Evolutionary conservation across 2,888 invertebrate genomes (phyloP).

Genomic region (Cyrtodaria siliqua): DNA sequence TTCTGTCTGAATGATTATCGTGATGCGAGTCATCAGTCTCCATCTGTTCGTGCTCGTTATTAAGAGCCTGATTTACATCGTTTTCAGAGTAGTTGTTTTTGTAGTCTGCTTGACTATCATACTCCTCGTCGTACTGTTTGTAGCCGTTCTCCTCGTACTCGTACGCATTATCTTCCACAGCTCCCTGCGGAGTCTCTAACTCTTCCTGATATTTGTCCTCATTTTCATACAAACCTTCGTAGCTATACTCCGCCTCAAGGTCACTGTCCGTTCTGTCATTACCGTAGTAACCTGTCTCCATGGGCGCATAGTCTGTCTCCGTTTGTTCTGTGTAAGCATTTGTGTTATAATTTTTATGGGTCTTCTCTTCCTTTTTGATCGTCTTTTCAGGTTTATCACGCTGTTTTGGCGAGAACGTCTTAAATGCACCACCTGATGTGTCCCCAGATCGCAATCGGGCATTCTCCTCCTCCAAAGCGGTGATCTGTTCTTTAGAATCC

Average conservation of each 20-base stretch:
- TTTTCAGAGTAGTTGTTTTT: constrained; percentile 10
- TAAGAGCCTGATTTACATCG: neutral
- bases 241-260: constrained; percentile 55
- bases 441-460: constrained; percentile 43
- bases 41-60: constrained; percentile 14
- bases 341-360: constrained; percentile 29
- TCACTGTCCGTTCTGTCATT: constrained; percentile 59
- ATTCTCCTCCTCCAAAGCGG: constrained; percentile 89
- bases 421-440: constrained; percentile 1
- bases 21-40: constrained; percentile 40
- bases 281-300: constrained; percentile 51
- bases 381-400: constrained; percentile 33
- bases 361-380: constrained; percentile 34
- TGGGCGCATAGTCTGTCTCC: constrained; percentile 42
- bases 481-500: constrained; percentile 91
- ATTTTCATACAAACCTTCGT: constrained; percentile 61
- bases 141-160: constrained; percentile 46
- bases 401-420: constrained; percentile 36
- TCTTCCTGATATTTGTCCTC: constrained; percentile 58
- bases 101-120: constrained; percentile 22
- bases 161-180: constrained; percentile 26
- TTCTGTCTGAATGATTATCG: constrained; percentile 5
- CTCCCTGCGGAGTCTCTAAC: constrained; percentile 31
- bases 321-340: constrained; percentile 18
- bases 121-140: constrained; percentile 36